phyloP scores from a whole-genome alignment of 2,888 invertebrate genomes.

The Cosmia trapezina region DNA sequence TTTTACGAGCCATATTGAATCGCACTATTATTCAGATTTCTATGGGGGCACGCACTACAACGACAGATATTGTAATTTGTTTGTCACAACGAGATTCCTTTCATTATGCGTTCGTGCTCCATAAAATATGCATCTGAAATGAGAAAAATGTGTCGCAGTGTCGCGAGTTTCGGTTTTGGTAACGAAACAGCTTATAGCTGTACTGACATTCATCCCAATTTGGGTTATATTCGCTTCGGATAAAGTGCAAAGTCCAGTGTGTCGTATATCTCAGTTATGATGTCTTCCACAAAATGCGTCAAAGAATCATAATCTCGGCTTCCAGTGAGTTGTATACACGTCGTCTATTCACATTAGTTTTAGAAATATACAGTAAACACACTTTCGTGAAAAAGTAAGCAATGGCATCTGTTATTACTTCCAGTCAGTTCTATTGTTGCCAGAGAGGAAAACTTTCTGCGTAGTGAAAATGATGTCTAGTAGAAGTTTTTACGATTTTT shows the following conservation, averaged over 20 bases:
- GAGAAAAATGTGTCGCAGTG: constrained; percentile 89
- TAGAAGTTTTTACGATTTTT: constrained; percentile 49
- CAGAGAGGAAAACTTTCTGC: constrained; percentile 32
- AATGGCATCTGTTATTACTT: constrained; percentile 65
- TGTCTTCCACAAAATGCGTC: constrained; percentile 58
- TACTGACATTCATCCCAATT: constrained; percentile 42
- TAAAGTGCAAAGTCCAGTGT: constrained; percentile 64
- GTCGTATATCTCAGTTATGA: constrained; percentile 48
- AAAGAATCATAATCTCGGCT: constrained; percentile 86
- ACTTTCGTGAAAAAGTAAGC: constrained; percentile 67
- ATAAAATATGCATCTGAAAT: constrained; percentile 89
- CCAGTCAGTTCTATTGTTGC: constrained; percentile 45
- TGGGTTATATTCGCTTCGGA: constrained; percentile 43
- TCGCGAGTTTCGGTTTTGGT: constrained; percentile 68
- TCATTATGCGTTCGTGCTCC: constrained; percentile 86
- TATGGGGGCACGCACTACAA: constrained; percentile 69
- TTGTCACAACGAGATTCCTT: constrained; percentile 83
- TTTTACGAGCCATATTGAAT: constrained; percentile 61
- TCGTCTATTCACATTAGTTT: constrained; percentile 86
- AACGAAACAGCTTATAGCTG: constrained; percentile 57
- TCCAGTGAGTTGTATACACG: constrained; percentile 81
- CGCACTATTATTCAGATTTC: constrained; percentile 62
- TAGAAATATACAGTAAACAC: constrained; percentile 82
- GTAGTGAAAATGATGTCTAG: constrained; percentile 44
- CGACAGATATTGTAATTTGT: constrained; percentile 84